phyloP scores from a whole-genome alignment of 2,113 vertebrate genomes.

The Notothenia rossii region DNA sequence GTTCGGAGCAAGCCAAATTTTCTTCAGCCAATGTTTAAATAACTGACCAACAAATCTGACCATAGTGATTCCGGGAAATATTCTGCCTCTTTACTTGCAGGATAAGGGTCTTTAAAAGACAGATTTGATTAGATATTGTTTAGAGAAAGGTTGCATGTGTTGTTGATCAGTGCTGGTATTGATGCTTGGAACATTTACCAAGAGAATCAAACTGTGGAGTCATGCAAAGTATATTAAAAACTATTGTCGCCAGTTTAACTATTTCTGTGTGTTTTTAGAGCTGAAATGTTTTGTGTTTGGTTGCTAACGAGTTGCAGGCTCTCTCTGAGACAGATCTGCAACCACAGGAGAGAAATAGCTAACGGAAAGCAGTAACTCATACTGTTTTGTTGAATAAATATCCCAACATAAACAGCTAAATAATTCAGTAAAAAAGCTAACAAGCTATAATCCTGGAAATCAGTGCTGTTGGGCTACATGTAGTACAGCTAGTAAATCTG shows the following conservation, averaged over 20 bases:
- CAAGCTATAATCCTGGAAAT: not conserved
- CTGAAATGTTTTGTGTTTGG: slow-evolving; percentile 19
- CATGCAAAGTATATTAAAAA: not conserved
- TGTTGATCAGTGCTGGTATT: not conserved
- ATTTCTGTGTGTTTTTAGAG: not conserved
- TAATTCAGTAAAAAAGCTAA: not conserved
- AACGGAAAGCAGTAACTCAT: not conserved
- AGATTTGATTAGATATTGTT: not conserved
- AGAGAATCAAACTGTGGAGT: not conserved
- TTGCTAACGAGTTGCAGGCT: not conserved
- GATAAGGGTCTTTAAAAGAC: no score
- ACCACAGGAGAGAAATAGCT: not conserved
- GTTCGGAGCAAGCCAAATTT: no score
- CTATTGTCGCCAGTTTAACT: not conserved
- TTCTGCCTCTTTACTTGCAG: no score
- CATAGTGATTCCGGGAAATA: no score
- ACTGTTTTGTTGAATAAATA: not conserved
- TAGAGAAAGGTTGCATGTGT: not conserved
- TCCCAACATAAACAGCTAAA: not conserved
- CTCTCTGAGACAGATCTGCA: slow-evolving; percentile 9
- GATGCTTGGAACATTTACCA: not conserved
- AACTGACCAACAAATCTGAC: no score
- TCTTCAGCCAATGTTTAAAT: no score
- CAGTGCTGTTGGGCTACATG: not conserved
- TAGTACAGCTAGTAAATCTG: not conserved